Conservation (phyloP, 2,113 vertebrate species). For the Onychostoma macrolepis region DNA sequence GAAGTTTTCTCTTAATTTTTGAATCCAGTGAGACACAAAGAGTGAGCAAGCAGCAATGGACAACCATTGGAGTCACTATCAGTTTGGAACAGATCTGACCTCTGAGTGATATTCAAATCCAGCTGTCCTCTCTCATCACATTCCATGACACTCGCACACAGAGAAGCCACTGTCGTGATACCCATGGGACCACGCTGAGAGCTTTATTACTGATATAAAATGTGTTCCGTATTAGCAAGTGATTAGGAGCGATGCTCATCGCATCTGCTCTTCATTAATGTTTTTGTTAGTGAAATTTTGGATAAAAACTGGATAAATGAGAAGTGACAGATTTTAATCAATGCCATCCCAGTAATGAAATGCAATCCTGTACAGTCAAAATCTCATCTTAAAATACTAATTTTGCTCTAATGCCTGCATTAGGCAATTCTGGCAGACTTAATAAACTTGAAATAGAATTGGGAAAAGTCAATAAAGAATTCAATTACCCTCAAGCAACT, state of each 20-base stretch:
- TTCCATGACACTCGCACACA: neutral
- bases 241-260: constrained; percentile 57
- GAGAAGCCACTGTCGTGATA: neutral
- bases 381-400: constrained; percentile 76
- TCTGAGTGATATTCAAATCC: constrained; percentile 12
- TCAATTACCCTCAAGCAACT: constrained; percentile 74
- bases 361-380: constrained; percentile 66
- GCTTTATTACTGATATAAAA: constrained; percentile 48
- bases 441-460: constrained; percentile 78
- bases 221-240: constrained; percentile 51
- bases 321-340: constrained; percentile 75
- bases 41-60: constrained; percentile 61
- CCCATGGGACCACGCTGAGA: neutral
- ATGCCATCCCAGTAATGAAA: constrained; percentile 71
- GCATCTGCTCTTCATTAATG: constrained; percentile 66
- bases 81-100: constrained; percentile 8
- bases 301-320: constrained; percentile 68
- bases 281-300: constrained; percentile 63
- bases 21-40: constrained; percentile 65
- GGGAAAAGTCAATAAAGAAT: constrained; percentile 79
- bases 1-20: neutral
- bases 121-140: constrained; percentile 11
- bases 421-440: constrained; percentile 72
- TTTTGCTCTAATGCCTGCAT: constrained; percentile 75
- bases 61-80: neutral